Percentiles rank a stretch among this genome's conserved stretches.
These are phyloP conservation scores for Nemurella pictetii DNA, from an alignment of 2,888 invertebrate species.

Conservation along the genomic window DNA sequence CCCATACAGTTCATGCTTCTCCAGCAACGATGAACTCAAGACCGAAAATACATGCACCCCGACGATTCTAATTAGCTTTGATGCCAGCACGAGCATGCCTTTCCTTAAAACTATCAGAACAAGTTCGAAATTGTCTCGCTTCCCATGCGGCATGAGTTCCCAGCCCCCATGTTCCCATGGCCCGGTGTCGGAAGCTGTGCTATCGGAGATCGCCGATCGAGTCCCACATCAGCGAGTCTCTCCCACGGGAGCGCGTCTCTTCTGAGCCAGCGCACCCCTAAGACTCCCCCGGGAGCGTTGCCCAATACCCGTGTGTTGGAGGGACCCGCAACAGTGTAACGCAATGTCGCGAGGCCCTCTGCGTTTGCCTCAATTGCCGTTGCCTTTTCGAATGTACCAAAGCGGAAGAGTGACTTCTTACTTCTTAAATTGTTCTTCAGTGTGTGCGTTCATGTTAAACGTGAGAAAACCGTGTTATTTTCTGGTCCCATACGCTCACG, in stretches of 20 bases:
- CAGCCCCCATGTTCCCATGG: neutral
- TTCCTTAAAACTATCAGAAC: neutral
- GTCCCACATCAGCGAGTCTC: neutral
- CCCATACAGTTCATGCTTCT: neutral
- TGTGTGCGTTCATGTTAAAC: neutral
- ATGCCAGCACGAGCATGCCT: neutral
- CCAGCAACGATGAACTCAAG: neutral
- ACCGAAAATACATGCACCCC: neutral
- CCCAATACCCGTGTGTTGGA: neutral
- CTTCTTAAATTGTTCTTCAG: neutral
- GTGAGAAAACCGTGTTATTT: neutral
- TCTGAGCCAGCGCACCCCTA: neutral
- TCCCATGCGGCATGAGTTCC: neutral
- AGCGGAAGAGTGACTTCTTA: constrained; percentile 20
- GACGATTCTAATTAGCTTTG: neutral
- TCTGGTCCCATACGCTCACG: neutral
- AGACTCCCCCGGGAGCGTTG: neutral
- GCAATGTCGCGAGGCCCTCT: neutral
- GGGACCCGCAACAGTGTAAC: neutral
- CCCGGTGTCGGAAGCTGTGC: neutral
- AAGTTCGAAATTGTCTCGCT: neutral
- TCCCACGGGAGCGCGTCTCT: neutral
- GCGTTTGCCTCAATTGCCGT: neutral
- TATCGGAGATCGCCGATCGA: neutral
- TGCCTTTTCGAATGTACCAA: constrained; percentile 12